A percentile compares a stretch with the other conserved stretches of the same genome.
Evolutionary conservation across 2,888 invertebrate species (phyloP).

Genomic region (Hirtodrosophila alboralis): DNA sequence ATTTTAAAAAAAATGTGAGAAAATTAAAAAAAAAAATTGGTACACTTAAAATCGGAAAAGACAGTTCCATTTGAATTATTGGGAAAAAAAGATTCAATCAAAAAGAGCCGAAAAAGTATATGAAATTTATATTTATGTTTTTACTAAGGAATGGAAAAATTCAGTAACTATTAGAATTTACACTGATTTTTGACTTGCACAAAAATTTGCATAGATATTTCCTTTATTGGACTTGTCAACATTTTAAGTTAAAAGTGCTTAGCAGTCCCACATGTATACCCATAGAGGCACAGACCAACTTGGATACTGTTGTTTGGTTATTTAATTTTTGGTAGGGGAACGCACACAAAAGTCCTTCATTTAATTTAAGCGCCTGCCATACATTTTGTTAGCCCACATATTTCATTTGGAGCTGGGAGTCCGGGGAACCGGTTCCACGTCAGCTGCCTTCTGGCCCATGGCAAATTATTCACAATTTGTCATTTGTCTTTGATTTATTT

Average conservation of each 20-base stretch:
- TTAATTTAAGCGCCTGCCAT: constrained; percentile 76
- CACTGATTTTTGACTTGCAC: no score
- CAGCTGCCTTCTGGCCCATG: constrained; percentile 64
- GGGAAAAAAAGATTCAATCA: no score
- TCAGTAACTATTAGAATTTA: no score
- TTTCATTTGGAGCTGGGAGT: constrained; percentile 48
- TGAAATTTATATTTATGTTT: no score
- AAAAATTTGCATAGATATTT: no score
- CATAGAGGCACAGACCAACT: neutral
- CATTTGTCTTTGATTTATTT: constrained; percentile 79
- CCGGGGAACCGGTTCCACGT: constrained; percentile 9
- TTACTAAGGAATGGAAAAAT: no score
- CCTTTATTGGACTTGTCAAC: neutral
- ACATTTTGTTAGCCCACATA: constrained; percentile 72
- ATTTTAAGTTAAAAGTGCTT: neutral
- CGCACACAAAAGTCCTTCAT: constrained; percentile 62
- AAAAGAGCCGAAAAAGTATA: no score
- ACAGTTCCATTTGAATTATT: no score
- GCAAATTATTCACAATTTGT: constrained; percentile 80
- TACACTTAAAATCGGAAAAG: no score
- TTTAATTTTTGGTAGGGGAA: neutral
- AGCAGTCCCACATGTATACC: neutral
- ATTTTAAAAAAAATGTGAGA: no score
- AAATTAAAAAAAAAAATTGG: no score
- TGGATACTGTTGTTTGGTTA: constrained; percentile 20